phyloP scores from a whole-genome alignment of 2,113 vertebrate species.

The Ceyx melanurus region DNA sequence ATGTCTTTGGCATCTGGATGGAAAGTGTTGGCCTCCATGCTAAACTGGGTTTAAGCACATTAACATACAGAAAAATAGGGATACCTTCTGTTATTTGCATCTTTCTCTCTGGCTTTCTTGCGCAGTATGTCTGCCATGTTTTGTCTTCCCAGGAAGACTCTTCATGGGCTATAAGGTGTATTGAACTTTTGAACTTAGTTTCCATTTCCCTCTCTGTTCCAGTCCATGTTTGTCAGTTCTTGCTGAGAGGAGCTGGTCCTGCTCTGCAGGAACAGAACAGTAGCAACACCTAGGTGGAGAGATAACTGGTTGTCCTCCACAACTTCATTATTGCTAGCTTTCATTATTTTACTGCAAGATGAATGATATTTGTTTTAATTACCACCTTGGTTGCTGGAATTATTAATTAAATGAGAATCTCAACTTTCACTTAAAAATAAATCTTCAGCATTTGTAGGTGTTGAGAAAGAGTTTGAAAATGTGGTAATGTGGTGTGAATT shows the following conservation, averaged over 20 bases:
- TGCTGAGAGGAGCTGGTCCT: background rate
- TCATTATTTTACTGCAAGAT: background rate
- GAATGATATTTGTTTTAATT: background rate
- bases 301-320: background rate
- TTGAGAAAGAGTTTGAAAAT: constrained; percentile 23
- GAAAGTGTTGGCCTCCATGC: background rate
- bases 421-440: constrained; percentile 37
- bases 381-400: background rate
- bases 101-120: background rate
- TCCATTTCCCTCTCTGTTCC: background rate
- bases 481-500: background rate
- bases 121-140: background rate
- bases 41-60: background rate
- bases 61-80: background rate
- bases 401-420: background rate
- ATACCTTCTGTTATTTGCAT: background rate
- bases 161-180: background rate
- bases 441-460: constrained; percentile 12
- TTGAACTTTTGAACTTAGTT: background rate
- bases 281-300: background rate
- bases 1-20: background rate
- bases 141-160: background rate
- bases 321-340: background rate
- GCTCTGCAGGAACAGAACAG: background rate
- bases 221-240: background rate